These are phyloP conservation scores for Seriola dumerili DNA, from an alignment of 2,113 vertebrate species.

Conservation along the genomic window DNA sequence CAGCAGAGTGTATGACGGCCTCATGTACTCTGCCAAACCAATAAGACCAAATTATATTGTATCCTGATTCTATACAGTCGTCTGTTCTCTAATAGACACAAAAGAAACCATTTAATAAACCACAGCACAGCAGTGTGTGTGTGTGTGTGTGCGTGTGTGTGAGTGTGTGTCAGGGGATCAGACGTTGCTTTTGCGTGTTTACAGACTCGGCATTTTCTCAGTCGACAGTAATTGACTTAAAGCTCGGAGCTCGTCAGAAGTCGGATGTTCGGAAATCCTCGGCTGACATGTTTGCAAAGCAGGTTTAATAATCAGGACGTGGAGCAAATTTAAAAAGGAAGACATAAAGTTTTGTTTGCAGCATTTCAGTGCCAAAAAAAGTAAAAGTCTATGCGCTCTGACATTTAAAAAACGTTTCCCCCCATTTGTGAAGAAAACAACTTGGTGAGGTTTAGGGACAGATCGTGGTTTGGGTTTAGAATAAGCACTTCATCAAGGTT, in stretches of 20 bases:
- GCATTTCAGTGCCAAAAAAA: too few species aligned
- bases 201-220: conserved; percentile 2
- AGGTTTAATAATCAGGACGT: neutral
- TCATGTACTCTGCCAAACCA: conserved; percentile 36
- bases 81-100: conserved; percentile 25
- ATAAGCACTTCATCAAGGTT: too few species aligned
- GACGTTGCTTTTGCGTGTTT: neutral
- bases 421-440: too few species aligned
- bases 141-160: too few species aligned
- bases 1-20: neutral
- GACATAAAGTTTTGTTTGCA: neutral
- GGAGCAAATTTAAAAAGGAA: neutral
- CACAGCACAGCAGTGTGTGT: conserved; percentile 13
- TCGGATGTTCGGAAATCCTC: neutral
- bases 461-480: too few species aligned
- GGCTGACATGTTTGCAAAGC: neutral
- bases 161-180: too few species aligned
- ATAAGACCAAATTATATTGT: conserved; percentile 41
- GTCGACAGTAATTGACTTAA: neutral
- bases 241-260: neutral
- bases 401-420: too few species aligned
- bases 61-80: conserved; percentile 29
- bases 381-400: too few species aligned
- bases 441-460: too few species aligned
- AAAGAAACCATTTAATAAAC: conserved; percentile 20